Evolutionary conservation across 2,113 vertebrate genomes (phyloP).

Genomic region (Rhineura floridana): DNA sequence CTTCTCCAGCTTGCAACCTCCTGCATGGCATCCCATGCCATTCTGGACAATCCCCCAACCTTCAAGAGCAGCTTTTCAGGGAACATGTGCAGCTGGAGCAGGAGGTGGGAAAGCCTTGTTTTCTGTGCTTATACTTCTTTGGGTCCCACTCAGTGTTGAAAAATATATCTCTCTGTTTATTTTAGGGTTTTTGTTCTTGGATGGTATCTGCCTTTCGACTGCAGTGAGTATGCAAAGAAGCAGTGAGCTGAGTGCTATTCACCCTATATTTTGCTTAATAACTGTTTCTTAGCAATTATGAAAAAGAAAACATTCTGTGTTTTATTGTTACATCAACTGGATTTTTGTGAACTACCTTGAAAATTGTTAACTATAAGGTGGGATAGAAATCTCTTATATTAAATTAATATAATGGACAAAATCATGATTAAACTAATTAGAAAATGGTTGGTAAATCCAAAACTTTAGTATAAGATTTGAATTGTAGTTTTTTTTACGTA

Average conservation of each 20-base stretch:
- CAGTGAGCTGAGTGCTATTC: background rate
- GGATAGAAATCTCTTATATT: background rate
- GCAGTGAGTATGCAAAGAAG: conserved; percentile 82
- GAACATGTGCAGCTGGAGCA: background rate
- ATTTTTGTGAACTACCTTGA: background rate
- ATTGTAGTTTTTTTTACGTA: background rate
- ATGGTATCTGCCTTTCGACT: conserved; percentile 86
- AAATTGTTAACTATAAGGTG: background rate
- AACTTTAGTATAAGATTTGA: background rate
- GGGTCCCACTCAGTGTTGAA: background rate
- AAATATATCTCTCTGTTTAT: conserved; percentile 24
- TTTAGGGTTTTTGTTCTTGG: conserved; percentile 91
- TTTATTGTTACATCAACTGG: background rate
- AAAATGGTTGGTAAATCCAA: background rate
- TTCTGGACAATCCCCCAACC: too few species aligned
- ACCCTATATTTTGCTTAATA: background rate
- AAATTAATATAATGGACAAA: background rate
- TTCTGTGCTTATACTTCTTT: background rate
- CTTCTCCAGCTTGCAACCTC: background rate
- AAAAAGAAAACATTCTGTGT: background rate
- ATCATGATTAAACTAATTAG: background rate
- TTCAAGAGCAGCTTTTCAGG: background rate
- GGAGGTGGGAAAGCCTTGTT: background rate
- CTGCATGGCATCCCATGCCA: too few species aligned
- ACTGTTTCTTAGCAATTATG: background rate